These are phyloP conservation scores for Tupaia chinensis DNA, from an alignment of 2,113 vertebrate genomes.

Conservation along the genomic window DNA sequence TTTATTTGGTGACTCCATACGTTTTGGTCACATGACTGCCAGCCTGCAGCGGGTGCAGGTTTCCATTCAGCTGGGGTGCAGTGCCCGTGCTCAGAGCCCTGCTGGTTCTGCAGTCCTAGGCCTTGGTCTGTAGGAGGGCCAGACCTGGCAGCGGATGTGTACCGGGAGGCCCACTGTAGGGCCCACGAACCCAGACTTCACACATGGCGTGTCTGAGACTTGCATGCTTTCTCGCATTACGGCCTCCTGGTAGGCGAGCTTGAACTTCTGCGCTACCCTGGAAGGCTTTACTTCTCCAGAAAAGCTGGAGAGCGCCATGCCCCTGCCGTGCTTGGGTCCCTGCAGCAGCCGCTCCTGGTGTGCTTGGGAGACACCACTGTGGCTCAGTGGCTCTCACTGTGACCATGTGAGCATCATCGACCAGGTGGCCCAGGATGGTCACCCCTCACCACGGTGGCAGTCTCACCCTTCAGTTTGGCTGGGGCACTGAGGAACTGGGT, in stretches of 20 bases:
- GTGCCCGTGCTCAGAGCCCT: too few relatives aligned
- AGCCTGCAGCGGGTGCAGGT: too few relatives aligned
- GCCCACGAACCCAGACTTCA: too few relatives aligned
- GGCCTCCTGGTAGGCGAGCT: too few relatives aligned
- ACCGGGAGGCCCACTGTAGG: too few relatives aligned
- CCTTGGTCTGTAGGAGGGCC: too few relatives aligned
- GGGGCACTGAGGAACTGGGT: neutral
- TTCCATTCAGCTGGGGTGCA: neutral
- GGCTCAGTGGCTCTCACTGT: neutral
- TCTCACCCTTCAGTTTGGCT: neutral
- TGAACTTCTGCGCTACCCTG: too few relatives aligned
- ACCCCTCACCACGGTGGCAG: neutral
- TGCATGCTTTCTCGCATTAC: too few relatives aligned
- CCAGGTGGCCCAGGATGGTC: neutral
- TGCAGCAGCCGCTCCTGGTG: neutral
- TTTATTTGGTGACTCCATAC: neutral
- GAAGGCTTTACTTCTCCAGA: neutral
- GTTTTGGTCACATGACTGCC: too few relatives aligned
- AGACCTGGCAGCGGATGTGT: too few relatives aligned
- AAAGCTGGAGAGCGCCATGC: neutral
- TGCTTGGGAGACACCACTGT: neutral
- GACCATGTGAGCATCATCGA: neutral
- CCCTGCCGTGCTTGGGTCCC: neutral
- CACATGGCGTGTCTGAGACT: too few relatives aligned
- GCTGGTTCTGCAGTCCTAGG: too few relatives aligned